A percentile compares a stretch with the other conserved stretches of the same genome.
phyloP scores from a whole-genome alignment of 2,113 vertebrate species.

The Uria lomvia region DNA sequence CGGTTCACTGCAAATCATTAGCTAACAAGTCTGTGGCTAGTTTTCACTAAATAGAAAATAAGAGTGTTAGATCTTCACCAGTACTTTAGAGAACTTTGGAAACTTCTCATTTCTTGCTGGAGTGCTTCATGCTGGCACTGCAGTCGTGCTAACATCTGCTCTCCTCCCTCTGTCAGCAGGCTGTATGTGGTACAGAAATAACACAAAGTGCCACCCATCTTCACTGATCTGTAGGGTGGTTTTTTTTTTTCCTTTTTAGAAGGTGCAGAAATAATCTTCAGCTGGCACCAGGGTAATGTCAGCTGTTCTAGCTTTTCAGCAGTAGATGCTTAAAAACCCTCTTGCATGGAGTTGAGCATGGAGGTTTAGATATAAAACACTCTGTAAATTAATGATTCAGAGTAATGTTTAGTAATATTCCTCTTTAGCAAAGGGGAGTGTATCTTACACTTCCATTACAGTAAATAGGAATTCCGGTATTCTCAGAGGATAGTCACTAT shows the following conservation, averaged over 20 bases:
- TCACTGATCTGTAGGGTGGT: neutral
- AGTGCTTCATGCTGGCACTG: neutral
- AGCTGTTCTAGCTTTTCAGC: neutral
- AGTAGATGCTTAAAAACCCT: neutral
- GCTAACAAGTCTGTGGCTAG: constrained; percentile 12
- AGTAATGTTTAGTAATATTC: neutral
- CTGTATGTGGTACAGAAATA: constrained; percentile 32
- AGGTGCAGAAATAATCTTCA: constrained; percentile 44
- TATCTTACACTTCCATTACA: neutral
- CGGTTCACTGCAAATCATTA: neutral
- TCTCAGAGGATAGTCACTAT: neutral
- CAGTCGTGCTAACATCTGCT: constrained; percentile 55
- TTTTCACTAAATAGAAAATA: neutral
- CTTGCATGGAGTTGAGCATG: neutral
- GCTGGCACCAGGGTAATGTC: neutral
- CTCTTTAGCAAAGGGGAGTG: neutral
- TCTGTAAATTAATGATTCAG: neutral
- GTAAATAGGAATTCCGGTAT: neutral
- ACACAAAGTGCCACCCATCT: constrained; percentile 31
- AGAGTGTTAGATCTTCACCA: neutral
- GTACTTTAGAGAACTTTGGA: neutral
- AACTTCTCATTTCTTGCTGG: neutral
- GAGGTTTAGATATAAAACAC: neutral
- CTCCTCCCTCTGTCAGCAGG: constrained; percentile 41
- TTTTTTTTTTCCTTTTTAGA: constrained; percentile 33